Conservation (phyloP, 37 sponge, comb jelly and placozoan genomes). For the Ianthella basta region DNA sequence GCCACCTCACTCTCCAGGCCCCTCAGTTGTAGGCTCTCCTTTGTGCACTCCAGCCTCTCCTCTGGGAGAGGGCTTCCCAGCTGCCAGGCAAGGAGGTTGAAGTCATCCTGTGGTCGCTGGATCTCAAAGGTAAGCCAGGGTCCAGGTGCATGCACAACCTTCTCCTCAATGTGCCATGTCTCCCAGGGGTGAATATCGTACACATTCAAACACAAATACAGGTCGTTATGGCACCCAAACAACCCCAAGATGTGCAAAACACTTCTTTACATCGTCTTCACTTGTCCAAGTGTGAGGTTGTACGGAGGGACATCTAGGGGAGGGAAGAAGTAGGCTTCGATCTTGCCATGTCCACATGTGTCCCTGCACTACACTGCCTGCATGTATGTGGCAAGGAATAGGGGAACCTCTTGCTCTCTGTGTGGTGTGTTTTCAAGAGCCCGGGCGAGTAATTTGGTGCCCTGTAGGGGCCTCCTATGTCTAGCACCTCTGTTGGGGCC, state of each 20-base stretch:
- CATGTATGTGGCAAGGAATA: conserved; percentile 91
- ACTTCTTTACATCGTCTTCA: conserved; percentile 71
- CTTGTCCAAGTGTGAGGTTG: conserved; percentile 57
- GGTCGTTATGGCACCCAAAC: conserved; percentile 73
- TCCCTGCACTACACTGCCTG: conserved; percentile 69
- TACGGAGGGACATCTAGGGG: conserved; percentile 85
- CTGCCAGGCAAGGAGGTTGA: conserved; percentile 84
- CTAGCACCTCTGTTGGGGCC: conserved; percentile 92
- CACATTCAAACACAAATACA: conserved; percentile 72
- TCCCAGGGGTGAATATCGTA: conserved; percentile 78
- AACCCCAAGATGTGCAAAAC: conserved; percentile 50
- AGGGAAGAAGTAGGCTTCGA: conserved; percentile 93
- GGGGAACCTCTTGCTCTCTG: conserved; percentile 72
- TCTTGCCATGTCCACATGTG: conserved; percentile 76
- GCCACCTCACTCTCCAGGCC: conserved; percentile 57
- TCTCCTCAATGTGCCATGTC: conserved; percentile 78
- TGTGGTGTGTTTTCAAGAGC: neutral
- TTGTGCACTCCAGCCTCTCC: conserved; percentile 19
- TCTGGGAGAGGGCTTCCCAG: conserved; percentile 53
- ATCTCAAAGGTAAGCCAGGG: conserved; percentile 94
- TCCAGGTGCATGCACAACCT: conserved; percentile 88
- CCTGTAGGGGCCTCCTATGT: conserved; percentile 74
- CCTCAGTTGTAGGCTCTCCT: conserved; percentile 58
- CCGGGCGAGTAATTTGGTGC: conserved; percentile 39
- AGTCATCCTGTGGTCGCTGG: conserved; percentile 93